phyloP scores from a whole-genome alignment of 2,113 vertebrate species.

The Crotalus viridis region DNA sequence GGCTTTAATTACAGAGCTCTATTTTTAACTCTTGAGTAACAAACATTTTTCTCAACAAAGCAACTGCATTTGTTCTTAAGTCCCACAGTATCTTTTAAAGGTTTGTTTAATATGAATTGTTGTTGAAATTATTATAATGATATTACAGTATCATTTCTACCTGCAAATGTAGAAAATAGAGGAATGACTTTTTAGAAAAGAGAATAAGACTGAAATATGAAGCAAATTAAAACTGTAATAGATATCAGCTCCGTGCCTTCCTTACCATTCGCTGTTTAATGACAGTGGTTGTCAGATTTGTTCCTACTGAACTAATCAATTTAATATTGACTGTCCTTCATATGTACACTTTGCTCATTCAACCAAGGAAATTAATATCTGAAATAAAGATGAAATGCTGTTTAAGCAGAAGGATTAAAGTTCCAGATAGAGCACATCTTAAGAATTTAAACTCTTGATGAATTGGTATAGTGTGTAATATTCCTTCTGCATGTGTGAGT shows the following conservation, averaged over 20 bases:
- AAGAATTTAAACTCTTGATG: background rate
- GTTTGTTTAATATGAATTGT: background rate
- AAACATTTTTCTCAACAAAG: background rate
- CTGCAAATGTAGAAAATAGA: conserved; percentile 3
- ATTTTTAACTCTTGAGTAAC: conserved; percentile 2
- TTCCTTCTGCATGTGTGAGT: background rate
- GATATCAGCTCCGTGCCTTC: conserved; percentile 2
- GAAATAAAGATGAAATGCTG: conserved; percentile 9
- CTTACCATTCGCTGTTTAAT: background rate
- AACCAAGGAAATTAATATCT: conserved; percentile 22
- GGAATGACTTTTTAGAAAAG: conserved; percentile 19
- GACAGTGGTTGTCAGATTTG: conserved; percentile 13
- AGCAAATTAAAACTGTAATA: conserved; percentile 19
- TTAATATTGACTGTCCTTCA: conserved; percentile 1
- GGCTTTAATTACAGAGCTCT: background rate
- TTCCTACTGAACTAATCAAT: conserved; percentile 34
- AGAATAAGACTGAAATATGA: background rate
- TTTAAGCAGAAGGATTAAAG: background rate
- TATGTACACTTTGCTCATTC: background rate
- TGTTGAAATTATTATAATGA: background rate
- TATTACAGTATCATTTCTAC: background rate
- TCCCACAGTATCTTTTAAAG: conserved; percentile 5
- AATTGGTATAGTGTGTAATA: background rate
- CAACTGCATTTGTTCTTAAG: background rate
- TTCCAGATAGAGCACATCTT: background rate